Percentiles rank a stretch among this genome's conserved stretches.
phyloP scores from a whole-genome alignment of 2,888 invertebrate genomes.

The Caenorhabditis drosophilae region DNA sequence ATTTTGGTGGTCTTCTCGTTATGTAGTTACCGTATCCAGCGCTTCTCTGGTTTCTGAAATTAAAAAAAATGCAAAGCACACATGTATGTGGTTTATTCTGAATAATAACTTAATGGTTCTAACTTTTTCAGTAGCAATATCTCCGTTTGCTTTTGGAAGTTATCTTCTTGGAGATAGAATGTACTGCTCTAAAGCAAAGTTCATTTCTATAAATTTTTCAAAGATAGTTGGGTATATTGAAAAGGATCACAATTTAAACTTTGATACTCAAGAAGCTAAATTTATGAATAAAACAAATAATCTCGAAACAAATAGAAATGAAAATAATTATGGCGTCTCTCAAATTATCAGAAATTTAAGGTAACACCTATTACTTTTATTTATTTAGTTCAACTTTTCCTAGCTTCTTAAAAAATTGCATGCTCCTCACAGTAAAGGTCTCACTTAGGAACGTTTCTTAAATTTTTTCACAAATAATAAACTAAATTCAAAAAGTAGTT shows the following conservation, averaged over 20 bases:
- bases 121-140: slow-evolving; percentile 8
- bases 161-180: slow-evolving; percentile 13
- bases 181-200: slow-evolving; percentile 9
- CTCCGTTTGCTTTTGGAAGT: slow-evolving; percentile 23
- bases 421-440: no score
- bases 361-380: no score
- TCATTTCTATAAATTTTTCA: background rate
- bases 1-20: slow-evolving; percentile 29
- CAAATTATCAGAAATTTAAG: slow-evolving; percentile 3
- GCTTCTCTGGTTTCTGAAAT: slow-evolving; percentile 16
- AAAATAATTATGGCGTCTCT: background rate
- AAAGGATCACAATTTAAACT: background rate
- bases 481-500: background rate
- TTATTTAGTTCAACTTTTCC: no score
- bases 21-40: slow-evolving; percentile 21
- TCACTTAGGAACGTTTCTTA: no score
- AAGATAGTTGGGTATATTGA: background rate
- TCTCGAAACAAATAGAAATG: background rate
- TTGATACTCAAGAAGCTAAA: background rate
- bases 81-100: background rate
- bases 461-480: background rate
- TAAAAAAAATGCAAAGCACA: slow-evolving; percentile 10
- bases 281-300: background rate
- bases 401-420: no score
- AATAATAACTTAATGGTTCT: background rate